Evolutionary conservation across 2,113 vertebrate genomes (phyloP), one percentile per base, ranked within the genome.

Genomic region (Ancistrus triradiatus): DNA sequence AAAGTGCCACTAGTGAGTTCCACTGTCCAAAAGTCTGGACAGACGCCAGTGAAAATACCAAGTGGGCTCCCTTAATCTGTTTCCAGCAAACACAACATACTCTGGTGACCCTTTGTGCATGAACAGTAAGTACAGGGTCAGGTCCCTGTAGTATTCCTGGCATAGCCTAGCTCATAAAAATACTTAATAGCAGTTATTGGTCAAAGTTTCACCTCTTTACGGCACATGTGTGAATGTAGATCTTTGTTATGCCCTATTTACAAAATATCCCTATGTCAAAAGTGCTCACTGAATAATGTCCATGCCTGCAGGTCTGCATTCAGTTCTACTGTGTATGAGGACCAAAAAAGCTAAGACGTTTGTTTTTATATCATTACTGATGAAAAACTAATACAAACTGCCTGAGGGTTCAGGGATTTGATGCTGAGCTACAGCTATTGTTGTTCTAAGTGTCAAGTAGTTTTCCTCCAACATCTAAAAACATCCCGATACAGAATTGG

Each of bases 21-120:
- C 61, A n/a, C 49, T 76, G 63, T 75, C 64, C 67, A 72, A 73
- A 77, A 63, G 68, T 77, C 69, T 74, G 71, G 61, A 74, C 44
- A 74, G 51, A 66, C 11, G 47, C 44, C 2, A 47, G 51, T 1
- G 8, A 46, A 79, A 70, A 69, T 63, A 73, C 24, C 44, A 9
- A 46, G 17, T 63, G 40, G 58, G 40, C 48, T 27, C 22, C 46
- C n/a, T 47, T 33, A 46, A 22, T 40, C 18, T 58, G 49, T 61
- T 18, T 22, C 50, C 35, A 27, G 57, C 50, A 77, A 56, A 70
- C 64, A 70, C 42, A 57, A 72, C 13, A 35, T 42, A 35, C 28
- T 60, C 10, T 52, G 6, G 17, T 43, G 19, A 33, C 35, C 28
- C 21, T 40, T 10, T 38, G 53, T 66, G 60, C 44, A 40, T 49